Evolutionary conservation across 1,140 invertebrate species (phyloP).

Genomic region (Neodiprion lecontei): DNA sequence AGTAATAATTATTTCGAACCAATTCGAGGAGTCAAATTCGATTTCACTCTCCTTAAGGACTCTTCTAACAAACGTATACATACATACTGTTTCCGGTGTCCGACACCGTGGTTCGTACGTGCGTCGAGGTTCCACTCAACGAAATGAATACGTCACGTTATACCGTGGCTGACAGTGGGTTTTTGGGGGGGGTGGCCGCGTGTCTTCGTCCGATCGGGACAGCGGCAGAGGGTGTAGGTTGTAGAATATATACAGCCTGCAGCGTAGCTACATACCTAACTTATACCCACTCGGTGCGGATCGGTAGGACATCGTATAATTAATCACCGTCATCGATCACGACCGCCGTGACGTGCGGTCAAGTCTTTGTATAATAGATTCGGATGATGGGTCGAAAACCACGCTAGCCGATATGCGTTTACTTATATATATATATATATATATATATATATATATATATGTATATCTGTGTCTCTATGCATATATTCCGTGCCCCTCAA

Average conservation of each 20-base stretch:
- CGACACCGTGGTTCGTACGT: too few relatives aligned
- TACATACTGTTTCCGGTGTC: too few relatives aligned
- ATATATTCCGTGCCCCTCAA: too few relatives aligned
- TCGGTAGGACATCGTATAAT: constrained; percentile 49
- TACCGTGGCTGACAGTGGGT: too few relatives aligned
- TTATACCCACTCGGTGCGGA: constrained; percentile 37
- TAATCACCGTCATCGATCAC: constrained; percentile 58
- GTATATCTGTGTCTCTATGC: neutral
- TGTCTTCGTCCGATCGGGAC: neutral
- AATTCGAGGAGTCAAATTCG: too few relatives aligned
- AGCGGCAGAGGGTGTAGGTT: neutral
- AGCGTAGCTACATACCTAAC: neutral
- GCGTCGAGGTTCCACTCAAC: neutral
- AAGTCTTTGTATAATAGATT: constrained; percentile 48
- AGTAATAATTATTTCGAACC: too few relatives aligned
- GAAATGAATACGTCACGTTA: neutral
- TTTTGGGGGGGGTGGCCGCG: neutral
- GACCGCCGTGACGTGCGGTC: constrained; percentile 39
- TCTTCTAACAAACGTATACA: too few relatives aligned
- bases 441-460: neutral
- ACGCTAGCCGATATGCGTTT: neutral
- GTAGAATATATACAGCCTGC: neutral
- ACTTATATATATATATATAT: constrained; percentile 7
- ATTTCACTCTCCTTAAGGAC: too few relatives aligned
- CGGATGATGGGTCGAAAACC: neutral